These are phyloP conservation scores for Polypedilum pembai DNA, from an alignment of 1,140 invertebrate genomes.

Conservation along the genomic window DNA sequence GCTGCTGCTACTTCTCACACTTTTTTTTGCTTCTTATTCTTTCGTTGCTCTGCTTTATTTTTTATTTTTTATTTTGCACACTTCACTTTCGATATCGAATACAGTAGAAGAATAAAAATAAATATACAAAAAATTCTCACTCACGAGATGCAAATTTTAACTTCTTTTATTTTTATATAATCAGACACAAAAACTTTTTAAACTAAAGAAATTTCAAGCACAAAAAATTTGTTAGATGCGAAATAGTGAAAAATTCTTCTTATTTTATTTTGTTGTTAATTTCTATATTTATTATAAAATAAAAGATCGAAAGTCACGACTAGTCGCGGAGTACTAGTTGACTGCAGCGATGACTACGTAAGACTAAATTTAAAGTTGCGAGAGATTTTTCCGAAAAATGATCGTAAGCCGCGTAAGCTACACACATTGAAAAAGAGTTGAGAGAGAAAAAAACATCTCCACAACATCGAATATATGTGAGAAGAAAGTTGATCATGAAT, in stretches of 20 bases:
- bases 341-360: constrained; percentile 29
- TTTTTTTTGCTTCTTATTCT: background rate
- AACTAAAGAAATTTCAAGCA: background rate
- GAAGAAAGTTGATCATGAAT: background rate
- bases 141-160: background rate
- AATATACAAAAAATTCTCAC: background rate
- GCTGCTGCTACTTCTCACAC: constrained; percentile 1
- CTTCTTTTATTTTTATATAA: constrained; percentile 1
- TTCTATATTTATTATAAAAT: background rate
- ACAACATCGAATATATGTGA: background rate
- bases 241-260: background rate
- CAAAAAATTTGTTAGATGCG: background rate
- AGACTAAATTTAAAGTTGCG: constrained; percentile 28
- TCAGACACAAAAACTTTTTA: background rate
- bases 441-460: background rate
- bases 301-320: constrained; percentile 10
- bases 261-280: background rate
- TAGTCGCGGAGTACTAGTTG: constrained; percentile 12
- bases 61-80: constrained; percentile 14
- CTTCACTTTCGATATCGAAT: constrained; percentile 25
- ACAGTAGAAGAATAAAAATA: background rate
- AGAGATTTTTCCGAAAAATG: background rate
- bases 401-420: constrained; percentile 32
- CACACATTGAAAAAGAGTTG: background rate
- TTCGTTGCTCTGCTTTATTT: background rate